These are phyloP conservation scores for Galaxias olidus DNA, from an alignment of 2,797 vertebrate genomes.

Conservation along the genomic window DNA sequence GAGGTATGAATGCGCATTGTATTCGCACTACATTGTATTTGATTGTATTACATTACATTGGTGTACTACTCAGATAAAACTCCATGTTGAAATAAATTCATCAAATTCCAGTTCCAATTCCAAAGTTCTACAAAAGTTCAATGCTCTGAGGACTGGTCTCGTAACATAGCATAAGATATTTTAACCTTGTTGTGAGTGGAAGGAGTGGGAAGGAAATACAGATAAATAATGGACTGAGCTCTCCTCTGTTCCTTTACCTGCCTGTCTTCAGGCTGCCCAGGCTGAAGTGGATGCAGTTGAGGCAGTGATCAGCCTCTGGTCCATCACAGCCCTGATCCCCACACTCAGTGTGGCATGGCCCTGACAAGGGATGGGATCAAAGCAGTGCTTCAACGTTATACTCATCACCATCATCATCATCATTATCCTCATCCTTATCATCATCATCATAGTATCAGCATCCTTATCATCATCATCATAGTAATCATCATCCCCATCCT, in stretches of 20 bases:
- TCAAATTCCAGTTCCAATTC: too few relatives aligned
- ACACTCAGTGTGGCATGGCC: slow-evolving; percentile 84
- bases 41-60: not conserved
- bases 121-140: too few relatives aligned
- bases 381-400: not conserved
- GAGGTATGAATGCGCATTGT: too few relatives aligned
- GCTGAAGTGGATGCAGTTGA: slow-evolving; percentile 91
- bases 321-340: slow-evolving; percentile 88
- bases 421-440: too few relatives aligned
- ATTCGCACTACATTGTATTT: not conserved
- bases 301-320: slow-evolving; percentile 81
- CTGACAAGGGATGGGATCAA: slow-evolving; percentile 59
- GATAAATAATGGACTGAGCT: too few relatives aligned
- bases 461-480: too few relatives aligned
- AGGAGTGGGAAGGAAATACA: not conserved
- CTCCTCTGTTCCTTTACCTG: slow-evolving; percentile 72
- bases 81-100: too few relatives aligned
- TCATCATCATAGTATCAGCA: not conserved
- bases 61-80: too few relatives aligned
- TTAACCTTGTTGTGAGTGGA: not conserved
- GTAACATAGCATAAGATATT: too few relatives aligned
- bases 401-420: slow-evolving; percentile 4
- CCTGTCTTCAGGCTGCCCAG: slow-evolving; percentile 78
- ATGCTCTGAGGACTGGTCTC: too few relatives aligned
- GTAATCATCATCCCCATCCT: too few relatives aligned